A percentile compares a stretch with the other conserved stretches of the same genome.
Evolutionary conservation across 2,797 vertebrate genomes (phyloP).

Genomic region (Phalanger gymnotis): DNA sequence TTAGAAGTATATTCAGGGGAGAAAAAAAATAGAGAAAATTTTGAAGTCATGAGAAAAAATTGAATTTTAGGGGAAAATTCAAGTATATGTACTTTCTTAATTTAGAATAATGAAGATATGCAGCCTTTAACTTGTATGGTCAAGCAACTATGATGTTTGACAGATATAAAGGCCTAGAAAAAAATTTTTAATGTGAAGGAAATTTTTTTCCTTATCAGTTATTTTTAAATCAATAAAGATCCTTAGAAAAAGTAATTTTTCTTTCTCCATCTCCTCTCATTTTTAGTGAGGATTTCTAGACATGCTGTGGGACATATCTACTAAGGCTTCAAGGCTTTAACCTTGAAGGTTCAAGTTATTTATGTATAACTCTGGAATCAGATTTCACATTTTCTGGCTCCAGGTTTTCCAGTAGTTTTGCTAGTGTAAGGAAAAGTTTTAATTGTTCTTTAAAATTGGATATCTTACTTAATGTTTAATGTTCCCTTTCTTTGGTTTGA

Average conservation of each 20-base stretch:
- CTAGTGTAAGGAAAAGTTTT: background rate
- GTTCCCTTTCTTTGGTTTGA: background rate
- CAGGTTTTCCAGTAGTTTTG: background rate
- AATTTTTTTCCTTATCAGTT: background rate
- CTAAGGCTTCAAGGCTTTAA: background rate
- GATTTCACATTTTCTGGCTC: background rate
- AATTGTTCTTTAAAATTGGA: background rate
- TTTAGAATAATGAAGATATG: background rate
- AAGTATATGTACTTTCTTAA: background rate
- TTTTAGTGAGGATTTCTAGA: background rate
- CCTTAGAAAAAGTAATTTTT: background rate
- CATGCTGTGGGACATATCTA: background rate
- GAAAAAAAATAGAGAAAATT: background rate
- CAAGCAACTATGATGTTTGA: background rate
- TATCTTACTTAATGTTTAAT: background rate
- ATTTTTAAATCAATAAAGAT: background rate
- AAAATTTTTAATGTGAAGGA: background rate
- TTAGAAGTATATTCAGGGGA: background rate
- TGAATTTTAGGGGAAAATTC: background rate
- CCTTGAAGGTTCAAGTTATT: background rate
- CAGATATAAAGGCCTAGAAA: background rate
- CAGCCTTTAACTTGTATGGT: background rate
- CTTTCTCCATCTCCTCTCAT: background rate
- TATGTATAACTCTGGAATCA: background rate
- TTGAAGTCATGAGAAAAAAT: background rate